Conservation (phyloP, 2,113 vertebrate species). For the Phycodurus eques region DNA sequence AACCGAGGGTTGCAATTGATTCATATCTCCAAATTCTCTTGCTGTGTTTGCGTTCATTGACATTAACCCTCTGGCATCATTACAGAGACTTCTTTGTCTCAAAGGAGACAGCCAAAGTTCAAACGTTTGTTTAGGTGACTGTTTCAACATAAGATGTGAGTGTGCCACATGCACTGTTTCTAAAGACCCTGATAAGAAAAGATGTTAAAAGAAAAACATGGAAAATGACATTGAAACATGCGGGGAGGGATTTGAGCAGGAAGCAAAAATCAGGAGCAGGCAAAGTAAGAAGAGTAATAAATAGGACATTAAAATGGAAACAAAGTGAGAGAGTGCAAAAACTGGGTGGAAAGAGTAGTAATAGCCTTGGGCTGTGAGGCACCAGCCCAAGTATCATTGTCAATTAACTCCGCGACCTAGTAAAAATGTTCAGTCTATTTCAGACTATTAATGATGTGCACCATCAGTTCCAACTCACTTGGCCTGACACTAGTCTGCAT, state of each 20-base stretch:
- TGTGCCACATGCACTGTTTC: conserved; percentile 40
- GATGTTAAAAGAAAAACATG: conserved; percentile 38
- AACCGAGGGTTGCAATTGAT: conserved; percentile 35
- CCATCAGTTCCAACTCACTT: conserved; percentile 75
- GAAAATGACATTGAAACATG: conserved; percentile 48
- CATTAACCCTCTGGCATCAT: conserved; percentile 24
- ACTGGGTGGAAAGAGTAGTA: conserved; percentile 43
- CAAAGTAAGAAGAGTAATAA: conserved; percentile 45
- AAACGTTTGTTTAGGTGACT: conserved; percentile 42
- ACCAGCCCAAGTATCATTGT: conserved; percentile 73
- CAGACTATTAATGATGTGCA: conserved; percentile 74
- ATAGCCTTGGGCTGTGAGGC: conserved; percentile 63
- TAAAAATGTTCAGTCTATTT: conserved; percentile 75
- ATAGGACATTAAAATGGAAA: conserved; percentile 54
- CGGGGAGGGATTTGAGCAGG: conserved; percentile 40
- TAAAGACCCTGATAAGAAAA: conserved; percentile 38
- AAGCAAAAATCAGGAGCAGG: conserved; percentile 46
- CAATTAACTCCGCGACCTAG: conserved; percentile 73
- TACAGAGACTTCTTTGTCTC: conserved; percentile 18
- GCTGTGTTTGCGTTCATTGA: conserved; percentile 6
- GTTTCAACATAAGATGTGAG: conserved; percentile 13
- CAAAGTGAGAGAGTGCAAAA: conserved; percentile 47
- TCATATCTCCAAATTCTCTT: not conserved
- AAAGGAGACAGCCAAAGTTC: conserved; percentile 15
- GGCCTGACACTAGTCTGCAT: conserved; percentile 65